Conservation (phyloP, 2,797 vertebrate species). For the Phrynocephalus vlangalii region DNA sequence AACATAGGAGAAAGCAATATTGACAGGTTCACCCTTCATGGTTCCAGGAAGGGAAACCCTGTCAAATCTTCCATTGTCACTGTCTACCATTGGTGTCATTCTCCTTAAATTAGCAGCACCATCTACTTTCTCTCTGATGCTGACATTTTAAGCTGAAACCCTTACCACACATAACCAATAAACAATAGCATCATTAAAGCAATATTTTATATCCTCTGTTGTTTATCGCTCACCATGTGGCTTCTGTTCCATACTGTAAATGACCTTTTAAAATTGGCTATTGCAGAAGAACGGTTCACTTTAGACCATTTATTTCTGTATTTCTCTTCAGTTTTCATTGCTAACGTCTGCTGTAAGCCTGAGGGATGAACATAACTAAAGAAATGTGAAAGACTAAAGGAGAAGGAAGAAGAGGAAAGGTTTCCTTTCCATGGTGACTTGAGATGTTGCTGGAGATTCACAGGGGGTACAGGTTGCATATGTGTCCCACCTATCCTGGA, state of each 20-base stretch:
- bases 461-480: neutral
- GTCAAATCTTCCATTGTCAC: too few species aligned
- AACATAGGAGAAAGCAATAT: neutral
- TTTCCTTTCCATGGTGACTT: neutral
- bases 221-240: too few species aligned
- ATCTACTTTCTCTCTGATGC: too few species aligned
- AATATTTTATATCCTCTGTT: too few species aligned
- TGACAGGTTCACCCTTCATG: neutral
- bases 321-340: neutral
- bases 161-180: too few species aligned
- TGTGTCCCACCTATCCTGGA: too few species aligned
- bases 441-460: neutral
- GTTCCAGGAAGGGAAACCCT: too few species aligned
- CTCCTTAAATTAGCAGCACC: too few species aligned
- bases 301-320: neutral
- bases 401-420: neutral
- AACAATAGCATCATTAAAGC: too few species aligned
- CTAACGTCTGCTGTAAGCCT: neutral
- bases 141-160: too few species aligned
- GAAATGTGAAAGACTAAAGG: neutral
- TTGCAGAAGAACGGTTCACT: neutral
- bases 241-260: neutral
- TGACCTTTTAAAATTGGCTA: neutral
- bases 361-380: constrained; percentile 1
- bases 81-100: too few species aligned